Conservation (phyloP, 37 sponge, comb jelly and placozoan species). For the Cladorhizidae sp. region DNA sequence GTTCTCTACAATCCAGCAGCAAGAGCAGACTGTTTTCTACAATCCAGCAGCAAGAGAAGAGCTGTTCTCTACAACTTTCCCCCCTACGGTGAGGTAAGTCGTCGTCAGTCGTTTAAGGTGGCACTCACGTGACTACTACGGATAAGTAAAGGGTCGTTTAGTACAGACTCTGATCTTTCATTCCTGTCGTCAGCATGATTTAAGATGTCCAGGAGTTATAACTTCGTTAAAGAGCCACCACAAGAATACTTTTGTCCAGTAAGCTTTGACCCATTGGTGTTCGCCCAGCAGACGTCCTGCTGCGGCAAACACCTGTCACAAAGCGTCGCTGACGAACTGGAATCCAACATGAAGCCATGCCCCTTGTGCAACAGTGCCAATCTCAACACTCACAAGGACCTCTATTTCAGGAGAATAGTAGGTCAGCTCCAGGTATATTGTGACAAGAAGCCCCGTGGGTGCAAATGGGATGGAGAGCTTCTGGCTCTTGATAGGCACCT, state of each 20-base stretch:
- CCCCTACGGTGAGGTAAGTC: too few relatives aligned
- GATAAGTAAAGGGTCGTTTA: too few relatives aligned
- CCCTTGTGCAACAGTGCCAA: slow-evolving; percentile 8
- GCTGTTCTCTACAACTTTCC: too few relatives aligned
- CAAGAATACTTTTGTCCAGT: slow-evolving; percentile 30
- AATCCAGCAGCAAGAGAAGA: too few relatives aligned
- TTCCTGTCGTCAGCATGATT: too few relatives aligned
- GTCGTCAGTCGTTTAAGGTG: too few relatives aligned
- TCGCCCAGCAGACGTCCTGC: slow-evolving; percentile 13
- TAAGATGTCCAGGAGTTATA: background rate
- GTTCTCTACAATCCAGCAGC: too few relatives aligned
- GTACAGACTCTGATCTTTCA: too few relatives aligned
- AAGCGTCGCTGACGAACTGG: background rate
- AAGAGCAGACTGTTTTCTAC: too few relatives aligned
- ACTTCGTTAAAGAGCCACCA: slow-evolving; percentile 9
- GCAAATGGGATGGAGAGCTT: slow-evolving; percentile 50
- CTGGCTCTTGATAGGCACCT: slow-evolving; percentile 18
- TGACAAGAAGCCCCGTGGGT: slow-evolving; percentile 11
- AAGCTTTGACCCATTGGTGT: background rate
- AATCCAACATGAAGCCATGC: slow-evolving; percentile 10
- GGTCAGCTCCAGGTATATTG: slow-evolving; percentile 32
- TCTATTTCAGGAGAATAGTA: slow-evolving; percentile 5
- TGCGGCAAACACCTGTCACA: slow-evolving; percentile 35
- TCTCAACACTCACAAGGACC: background rate
- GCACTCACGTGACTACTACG: too few relatives aligned